A percentile compares a stretch with the other conserved stretches of the same genome.
phyloP scores from a whole-genome alignment of 2,797 vertebrate species.

The Acridotheres tristis region DNA sequence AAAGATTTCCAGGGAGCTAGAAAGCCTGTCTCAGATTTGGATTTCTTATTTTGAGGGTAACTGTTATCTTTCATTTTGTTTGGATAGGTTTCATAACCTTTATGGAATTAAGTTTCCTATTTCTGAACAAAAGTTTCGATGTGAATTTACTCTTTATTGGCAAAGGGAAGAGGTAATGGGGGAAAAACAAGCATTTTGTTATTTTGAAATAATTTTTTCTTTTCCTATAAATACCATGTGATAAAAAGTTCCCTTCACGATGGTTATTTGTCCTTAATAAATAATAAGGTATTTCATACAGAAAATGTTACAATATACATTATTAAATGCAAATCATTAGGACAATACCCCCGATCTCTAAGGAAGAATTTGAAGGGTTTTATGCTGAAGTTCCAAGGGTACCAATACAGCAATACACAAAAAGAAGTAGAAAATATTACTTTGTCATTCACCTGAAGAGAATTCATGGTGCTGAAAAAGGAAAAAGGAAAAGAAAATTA shows the following conservation, averaged over 20 bases:
- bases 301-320: background rate
- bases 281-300: background rate
- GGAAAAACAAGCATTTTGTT: accelerated
- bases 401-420: background rate
- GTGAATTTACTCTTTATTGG: background rate
- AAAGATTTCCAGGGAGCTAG: background rate
- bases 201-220: background rate
- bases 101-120: background rate
- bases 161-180: background rate
- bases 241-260: background rate
- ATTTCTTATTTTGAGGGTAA: background rate
- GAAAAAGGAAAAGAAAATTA: background rate
- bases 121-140: background rate
- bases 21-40: background rate
- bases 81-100: background rate
- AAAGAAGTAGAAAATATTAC: background rate
- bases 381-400: background rate
- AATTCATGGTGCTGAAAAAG: background rate
- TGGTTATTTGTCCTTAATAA: background rate
- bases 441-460: background rate
- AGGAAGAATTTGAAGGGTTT: background rate
- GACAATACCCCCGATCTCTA: background rate
- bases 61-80: background rate
- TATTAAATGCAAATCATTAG: background rate
- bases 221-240: background rate